Conservation (phyloP, 2,888 invertebrate species). For the Habroteleia sp. region DNA sequence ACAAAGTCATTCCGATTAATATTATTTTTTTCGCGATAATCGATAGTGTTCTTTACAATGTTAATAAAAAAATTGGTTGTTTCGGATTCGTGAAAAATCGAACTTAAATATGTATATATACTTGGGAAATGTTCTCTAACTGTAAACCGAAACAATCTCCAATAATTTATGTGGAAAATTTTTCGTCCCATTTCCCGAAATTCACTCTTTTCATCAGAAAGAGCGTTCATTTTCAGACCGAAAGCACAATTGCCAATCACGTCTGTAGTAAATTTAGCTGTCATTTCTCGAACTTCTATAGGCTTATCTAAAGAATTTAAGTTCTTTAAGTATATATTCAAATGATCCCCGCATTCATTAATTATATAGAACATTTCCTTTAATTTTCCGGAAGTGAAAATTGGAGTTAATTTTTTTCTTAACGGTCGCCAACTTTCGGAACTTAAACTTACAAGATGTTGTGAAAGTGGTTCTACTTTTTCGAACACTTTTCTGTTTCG, state of each 20-base stretch:
- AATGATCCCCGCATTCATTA: conserved; percentile 74
- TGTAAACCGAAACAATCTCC: conserved; percentile 31
- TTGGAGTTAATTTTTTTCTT: conserved; percentile 79
- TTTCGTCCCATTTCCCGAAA: conserved; percentile 77
- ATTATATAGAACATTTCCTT: conserved; percentile 81
- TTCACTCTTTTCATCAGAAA: conserved; percentile 74
- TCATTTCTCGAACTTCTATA: conserved; percentile 72
- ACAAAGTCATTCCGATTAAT: conserved; percentile 80
- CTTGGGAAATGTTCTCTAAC: conserved; percentile 63
- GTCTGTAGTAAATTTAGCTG: conserved; percentile 80
- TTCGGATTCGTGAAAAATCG: conserved; percentile 64
- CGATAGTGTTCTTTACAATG: conserved; percentile 75
- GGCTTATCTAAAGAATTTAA: conserved; percentile 50
- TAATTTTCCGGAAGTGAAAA: conserved; percentile 82
- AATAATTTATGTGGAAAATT: conserved; percentile 66
- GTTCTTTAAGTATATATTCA: conserved; percentile 71
- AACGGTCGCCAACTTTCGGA: conserved; percentile 80
- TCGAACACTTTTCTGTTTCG: conserved; percentile 72
- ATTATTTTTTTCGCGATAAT: conserved; percentile 77
- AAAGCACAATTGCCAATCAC: conserved; percentile 81
- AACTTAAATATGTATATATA: conserved; percentile 64
- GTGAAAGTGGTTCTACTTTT: conserved; percentile 73
- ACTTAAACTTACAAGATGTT: conserved; percentile 75
- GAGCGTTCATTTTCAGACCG: conserved; percentile 78
- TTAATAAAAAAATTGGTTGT: conserved; percentile 73